Evolutionary conservation across 2,888 invertebrate genomes (phyloP), one percentile per base, ranked within the genome.

Genomic region (Paralinhomoeus sp.): DNA sequence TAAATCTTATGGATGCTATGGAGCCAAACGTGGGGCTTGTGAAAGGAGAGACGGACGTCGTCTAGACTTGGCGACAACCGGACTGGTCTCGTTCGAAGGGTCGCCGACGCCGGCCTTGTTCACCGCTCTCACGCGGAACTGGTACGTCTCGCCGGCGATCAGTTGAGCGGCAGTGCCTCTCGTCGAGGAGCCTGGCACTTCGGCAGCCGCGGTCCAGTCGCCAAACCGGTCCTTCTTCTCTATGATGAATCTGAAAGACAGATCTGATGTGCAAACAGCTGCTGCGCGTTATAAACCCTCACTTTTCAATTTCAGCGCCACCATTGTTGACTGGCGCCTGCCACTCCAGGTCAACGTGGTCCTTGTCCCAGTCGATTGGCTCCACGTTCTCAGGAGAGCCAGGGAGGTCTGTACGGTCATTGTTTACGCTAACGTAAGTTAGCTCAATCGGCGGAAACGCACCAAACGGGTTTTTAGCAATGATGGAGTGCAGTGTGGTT

Each of bases 301-400:
- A 41, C 18, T 51, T 51, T 21, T 55, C 53, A 27, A 89, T 79
- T 0, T 84, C 83, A 24, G 84, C 76, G 20, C 87, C 87, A 18
- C 85, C 85, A 62, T 89, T 85, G 57, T 56, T 78, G 65, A 80
- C 82, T 0, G 97, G 93, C 44, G 85, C 76, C 12, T 82, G 75
- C 93, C 97, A 99, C 74, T 85, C 80, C 51, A 97, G 68, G 60
- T 84, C 85, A 60, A 91, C 87, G 60, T 82, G 84, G 64, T 87
- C 80, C 51, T 83, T 85, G 64, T 84, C 85, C 85, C 85, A 87
- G 62, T 89, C 84, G 56, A 76, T 78, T 52, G 78, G 78, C 57
- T 53, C 51, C 21, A 61, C 58, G 48, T 61, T 58, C 12, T 53
- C 53, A 23, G 61, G 61, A 45, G 58, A 55, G 42, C 56, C 61